Evolutionary conservation across 2,113 vertebrate species (phyloP), one percentile per base, ranked within the genome.

Genomic region (Phyllopteryx taeniolatus): DNA sequence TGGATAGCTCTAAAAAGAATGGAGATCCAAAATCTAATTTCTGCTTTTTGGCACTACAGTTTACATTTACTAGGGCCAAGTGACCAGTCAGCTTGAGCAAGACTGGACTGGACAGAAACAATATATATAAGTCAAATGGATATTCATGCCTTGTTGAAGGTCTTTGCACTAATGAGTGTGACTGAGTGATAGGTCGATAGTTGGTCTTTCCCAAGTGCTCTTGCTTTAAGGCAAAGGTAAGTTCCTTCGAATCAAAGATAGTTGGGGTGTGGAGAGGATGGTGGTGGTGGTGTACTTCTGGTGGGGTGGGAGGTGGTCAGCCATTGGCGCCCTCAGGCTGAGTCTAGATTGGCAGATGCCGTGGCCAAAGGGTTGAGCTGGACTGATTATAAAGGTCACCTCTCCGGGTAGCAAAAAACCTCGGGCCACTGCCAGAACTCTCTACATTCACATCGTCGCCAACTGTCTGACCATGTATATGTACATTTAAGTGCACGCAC

Each of bases 371-470:
- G 75, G 65, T 72, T 80, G 84, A 82, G 68, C 73, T 17, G 2
- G 14, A 42, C 78, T 79, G 83, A 90, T 88, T 86, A 80, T 63
- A 66, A 88, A 87, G 83, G 84, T 87, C 80, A 86, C 42, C 67
- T 75, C 68, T 76, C 75, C 75, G 69, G 68, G 75, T 69, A 35
- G 39, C 60, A 74, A 31, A 79, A 46, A 59, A 59, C 61, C 79
- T 66, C 27, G 6, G 13, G 31, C 56, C 15, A 27, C 54, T 56
- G 78, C 69, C 78, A 85, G 76, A 67, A 67, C 27, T 39, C 14
- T 19, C 67, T 12, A 20, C 39, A 5, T 11, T 59, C 51, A 71
- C 47, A 67, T 46, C 67, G 59, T 80, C 65, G 74, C 74, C 82
- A 73, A 69, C 49, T 51, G 70, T 46, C 10, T 76, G 47, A 27